Evolutionary conservation across 37 sponge, comb jelly and placozoan genomes (phyloP).

Genomic region (Beroe forskalii): DNA sequence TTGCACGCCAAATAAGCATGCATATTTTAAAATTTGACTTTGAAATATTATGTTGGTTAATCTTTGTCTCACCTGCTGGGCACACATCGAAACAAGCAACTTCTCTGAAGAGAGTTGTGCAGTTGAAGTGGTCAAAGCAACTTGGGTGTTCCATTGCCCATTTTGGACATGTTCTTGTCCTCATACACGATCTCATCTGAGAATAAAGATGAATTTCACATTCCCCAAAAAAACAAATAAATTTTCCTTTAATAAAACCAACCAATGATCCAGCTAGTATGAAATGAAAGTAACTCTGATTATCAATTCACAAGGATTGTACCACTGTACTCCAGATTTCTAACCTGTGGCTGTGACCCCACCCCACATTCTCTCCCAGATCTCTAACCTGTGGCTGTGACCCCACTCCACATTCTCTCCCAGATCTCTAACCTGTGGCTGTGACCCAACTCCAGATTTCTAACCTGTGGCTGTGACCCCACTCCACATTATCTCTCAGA

Average conservation of each 20-base stretch:
- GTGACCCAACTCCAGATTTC: neutral
- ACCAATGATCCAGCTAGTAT: neutral
- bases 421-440: slow-evolving; percentile 62
- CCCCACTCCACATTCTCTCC: too few relatives aligned
- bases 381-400: neutral
- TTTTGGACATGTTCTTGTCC: neutral
- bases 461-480: slow-evolving; percentile 42
- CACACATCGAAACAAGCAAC: neutral
- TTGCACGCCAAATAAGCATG: too few relatives aligned
- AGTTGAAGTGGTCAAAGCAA: slow-evolving; percentile 53
- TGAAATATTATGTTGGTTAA: too few relatives aligned
- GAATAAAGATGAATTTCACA: neutral
- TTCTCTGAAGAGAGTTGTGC: slow-evolving; percentile 33
- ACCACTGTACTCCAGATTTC: too few relatives aligned
- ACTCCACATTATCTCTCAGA: neutral
- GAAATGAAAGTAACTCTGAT: neutral
- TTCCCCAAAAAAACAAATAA: too few relatives aligned
- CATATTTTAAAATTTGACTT: too few relatives aligned
- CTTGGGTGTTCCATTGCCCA: slow-evolving; percentile 1
- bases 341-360: slow-evolving; percentile 42
- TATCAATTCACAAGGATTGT: neutral
- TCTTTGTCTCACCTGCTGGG: neutral
- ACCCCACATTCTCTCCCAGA: neutral
- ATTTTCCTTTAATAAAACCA: too few relatives aligned
- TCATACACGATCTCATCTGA: slow-evolving; percentile 25